Conservation (phyloP, 2,113 vertebrate species). For the Sterrhoptilus dennistouni region DNA sequence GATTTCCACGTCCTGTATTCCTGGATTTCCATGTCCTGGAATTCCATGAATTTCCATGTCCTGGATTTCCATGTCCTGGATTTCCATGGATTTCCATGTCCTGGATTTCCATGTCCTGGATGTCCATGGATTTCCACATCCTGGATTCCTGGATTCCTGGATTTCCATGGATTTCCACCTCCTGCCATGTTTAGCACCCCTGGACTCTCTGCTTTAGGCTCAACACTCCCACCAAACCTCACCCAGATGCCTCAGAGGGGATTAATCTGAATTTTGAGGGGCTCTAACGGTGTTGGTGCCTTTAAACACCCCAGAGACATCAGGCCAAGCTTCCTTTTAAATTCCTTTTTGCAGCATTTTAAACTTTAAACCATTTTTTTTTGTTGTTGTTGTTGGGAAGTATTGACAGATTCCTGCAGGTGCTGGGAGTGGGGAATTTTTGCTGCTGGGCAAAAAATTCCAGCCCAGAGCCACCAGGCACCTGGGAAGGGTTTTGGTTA, state of each 20-base stretch:
- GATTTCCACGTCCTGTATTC: neutral
- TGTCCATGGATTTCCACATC: no score
- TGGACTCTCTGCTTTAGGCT: fast-evolving
- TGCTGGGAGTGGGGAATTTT: neutral
- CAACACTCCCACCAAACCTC: fast-evolving
- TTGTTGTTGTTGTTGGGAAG: neutral
- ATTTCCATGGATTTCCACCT: fast-evolving
- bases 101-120: no score
- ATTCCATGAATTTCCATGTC: fast-evolving
- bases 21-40: neutral
- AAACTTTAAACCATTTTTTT: fast-evolving
- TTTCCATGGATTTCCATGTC: no score
- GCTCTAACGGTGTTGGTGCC: neutral
- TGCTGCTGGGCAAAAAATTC: neutral
- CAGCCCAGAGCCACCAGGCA: neutral
- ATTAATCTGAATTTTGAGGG: neutral
- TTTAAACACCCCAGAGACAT: neutral
- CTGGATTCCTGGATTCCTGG: neutral
- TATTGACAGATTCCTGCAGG: neutral
- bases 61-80: neutral
- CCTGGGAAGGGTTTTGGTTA: neutral
- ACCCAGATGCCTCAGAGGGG: neutral
- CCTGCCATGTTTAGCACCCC: neutral
- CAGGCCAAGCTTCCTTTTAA: fast-evolving
- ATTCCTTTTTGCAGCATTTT: neutral